A percentile compares a stretch with the other conserved stretches of the same genome.
Evolutionary conservation across 2,888 invertebrate genomes (phyloP).

Genomic region (Microctonus hyperodae): DNA sequence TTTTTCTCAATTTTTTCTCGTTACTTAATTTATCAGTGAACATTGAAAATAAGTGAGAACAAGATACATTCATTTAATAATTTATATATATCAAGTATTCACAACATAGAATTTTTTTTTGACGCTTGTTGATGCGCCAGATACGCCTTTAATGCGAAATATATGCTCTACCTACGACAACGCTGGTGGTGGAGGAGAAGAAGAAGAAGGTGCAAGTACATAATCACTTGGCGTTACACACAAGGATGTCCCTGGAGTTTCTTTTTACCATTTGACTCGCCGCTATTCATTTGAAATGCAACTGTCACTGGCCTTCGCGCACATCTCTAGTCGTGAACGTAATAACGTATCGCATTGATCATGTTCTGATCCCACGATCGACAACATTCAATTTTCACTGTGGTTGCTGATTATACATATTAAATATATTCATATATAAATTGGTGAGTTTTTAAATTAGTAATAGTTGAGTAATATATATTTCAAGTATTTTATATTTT

Average conservation of each 20-base stretch:
- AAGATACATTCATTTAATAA: too few species aligned
- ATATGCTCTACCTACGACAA: neutral
- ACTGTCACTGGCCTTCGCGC: slow-evolving; percentile 18
- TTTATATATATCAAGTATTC: too few species aligned
- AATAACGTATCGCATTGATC: neutral
- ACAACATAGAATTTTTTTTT: neutral
- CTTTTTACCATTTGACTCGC: slow-evolving; percentile 19
- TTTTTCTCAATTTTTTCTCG: neutral
- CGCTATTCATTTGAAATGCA: slow-evolving; percentile 25
- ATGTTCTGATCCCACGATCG: slow-evolving; percentile 9
- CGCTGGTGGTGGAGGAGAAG: neutral
- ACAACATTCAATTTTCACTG: neutral
- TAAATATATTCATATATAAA: neutral
- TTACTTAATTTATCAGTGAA: neutral
- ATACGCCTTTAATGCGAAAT: slow-evolving; percentile 13
- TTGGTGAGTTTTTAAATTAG: slow-evolving; percentile 6
- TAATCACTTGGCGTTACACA: slow-evolving; percentile 16
- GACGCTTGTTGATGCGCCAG: neutral
- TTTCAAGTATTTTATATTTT: neutral
- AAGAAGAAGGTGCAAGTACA: neutral
- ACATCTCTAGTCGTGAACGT: slow-evolving; percentile 18
- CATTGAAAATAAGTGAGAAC: neutral
- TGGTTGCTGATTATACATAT: neutral
- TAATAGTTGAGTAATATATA: neutral
- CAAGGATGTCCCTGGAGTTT: slow-evolving; percentile 37